Conservation (phyloP, 1,140 invertebrate species). For the Drosophila lacteicornis region DNA sequence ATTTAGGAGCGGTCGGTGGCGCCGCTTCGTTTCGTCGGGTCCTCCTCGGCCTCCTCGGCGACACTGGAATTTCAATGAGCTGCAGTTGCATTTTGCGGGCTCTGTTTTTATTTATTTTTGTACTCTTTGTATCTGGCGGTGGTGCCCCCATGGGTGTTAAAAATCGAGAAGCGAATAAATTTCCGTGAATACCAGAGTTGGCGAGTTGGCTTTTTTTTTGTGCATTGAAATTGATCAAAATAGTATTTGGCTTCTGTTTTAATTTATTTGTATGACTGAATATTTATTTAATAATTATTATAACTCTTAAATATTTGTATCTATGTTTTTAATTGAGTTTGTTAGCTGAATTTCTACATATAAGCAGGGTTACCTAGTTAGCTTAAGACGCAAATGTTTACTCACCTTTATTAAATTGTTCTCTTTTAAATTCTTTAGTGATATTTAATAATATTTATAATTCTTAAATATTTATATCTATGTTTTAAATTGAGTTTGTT, state of each 20-base stretch:
- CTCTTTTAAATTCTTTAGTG: no score
- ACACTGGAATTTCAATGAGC: conserved; percentile 49
- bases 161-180: conserved; percentile 78
- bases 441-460: no score
- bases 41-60: conserved; percentile 18
- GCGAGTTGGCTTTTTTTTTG: background rate
- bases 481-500: background rate
- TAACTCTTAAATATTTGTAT: background rate
- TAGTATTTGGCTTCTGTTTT: no score
- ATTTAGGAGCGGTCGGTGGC: conserved; percentile 27
- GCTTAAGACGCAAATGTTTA: background rate
- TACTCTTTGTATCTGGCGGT: conserved; percentile 18
- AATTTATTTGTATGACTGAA: no score
- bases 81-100: conserved; percentile 42
- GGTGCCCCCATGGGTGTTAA: conserved; percentile 79
- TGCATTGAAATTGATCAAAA: no score
- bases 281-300: no score
- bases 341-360: no score
- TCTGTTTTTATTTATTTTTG: conserved; percentile 43
- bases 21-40: conserved; percentile 25
- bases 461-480: background rate
- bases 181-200: conserved; percentile 40
- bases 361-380: background rate
- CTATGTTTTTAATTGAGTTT: background rate
- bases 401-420: background rate